Evolutionary conservation across 2,888 invertebrate species (phyloP).

Genomic region (Toxonevra muliebris): DNA sequence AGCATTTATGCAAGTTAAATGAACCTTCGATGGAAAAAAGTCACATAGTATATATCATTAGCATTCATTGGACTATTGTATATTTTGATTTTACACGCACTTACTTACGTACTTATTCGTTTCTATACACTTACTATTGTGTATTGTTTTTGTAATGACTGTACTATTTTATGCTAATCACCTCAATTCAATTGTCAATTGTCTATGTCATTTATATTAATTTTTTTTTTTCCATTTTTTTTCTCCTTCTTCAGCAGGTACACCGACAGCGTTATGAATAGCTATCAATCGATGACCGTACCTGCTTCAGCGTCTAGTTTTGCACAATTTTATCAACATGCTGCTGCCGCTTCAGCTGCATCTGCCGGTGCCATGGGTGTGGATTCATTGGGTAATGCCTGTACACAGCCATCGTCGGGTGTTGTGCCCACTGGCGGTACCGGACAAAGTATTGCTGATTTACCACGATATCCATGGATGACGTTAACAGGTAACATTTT

Average conservation of each 20-base stretch:
- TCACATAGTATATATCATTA: no score
- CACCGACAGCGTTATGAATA: constrained; percentile 66
- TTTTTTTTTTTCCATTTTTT: constrained; percentile 18
- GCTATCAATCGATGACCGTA: constrained; percentile 66
- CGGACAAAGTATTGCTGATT: constrained; percentile 89
- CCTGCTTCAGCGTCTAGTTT: constrained; percentile 66
- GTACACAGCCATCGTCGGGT: constrained; percentile 76
- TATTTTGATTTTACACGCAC: no score
- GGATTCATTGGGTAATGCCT: constrained; percentile 83
- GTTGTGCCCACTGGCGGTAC: constrained; percentile 70
- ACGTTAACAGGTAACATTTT: constrained; percentile 82
- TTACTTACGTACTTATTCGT: background rate
- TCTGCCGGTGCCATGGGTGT: constrained; percentile 78
- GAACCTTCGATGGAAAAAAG: no score
- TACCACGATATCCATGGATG: constrained; percentile 96
- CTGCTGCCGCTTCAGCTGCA: constrained; percentile 74
- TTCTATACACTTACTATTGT: no score
- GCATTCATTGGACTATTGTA: no score
- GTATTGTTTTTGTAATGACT: constrained; percentile 14
- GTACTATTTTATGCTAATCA: constrained; percentile 12
- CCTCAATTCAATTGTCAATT: constrained; percentile 3
- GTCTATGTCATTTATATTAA: constrained; percentile 21
- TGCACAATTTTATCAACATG: constrained; percentile 92
- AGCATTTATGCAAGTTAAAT: no score
- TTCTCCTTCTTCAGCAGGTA: constrained; percentile 56